A percentile compares a stretch with the other conserved stretches of the same genome.
Evolutionary conservation across 2,888 invertebrate genomes (phyloP).

Genomic region (Thalpophila matura): DNA sequence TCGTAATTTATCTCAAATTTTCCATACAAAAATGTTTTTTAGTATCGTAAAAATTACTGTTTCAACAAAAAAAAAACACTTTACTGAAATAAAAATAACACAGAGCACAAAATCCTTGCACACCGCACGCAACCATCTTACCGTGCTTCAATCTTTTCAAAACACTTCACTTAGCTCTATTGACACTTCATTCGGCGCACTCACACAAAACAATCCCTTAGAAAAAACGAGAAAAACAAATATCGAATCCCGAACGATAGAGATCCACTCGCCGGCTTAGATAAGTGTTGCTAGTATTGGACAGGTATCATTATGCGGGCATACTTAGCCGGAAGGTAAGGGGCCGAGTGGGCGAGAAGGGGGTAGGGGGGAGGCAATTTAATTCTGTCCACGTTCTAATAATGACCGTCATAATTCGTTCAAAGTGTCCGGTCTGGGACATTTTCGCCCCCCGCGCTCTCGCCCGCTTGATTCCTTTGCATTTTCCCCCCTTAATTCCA

Average conservation of each 20-base stretch:
- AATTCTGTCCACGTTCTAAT: slow-evolving; percentile 92
- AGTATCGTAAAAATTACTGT: not conserved
- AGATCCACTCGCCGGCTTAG: slow-evolving; percentile 73
- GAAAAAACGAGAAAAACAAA: slow-evolving; percentile 61
- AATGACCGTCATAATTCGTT: slow-evolving; percentile 92
- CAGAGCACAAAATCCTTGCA: slow-evolving; percentile 24
- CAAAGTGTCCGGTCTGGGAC: slow-evolving; percentile 91
- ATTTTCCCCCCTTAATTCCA: slow-evolving; percentile 89
- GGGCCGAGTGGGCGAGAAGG: slow-evolving; percentile 66
- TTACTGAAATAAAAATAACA: slow-evolving; percentile 3
- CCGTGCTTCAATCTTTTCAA: slow-evolving; percentile 50
- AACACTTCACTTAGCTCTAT: slow-evolving; percentile 59
- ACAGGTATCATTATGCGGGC: slow-evolving; percentile 90
- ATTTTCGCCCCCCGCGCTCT: slow-evolving; percentile 81
- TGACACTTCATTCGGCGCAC: slow-evolving; percentile 61
- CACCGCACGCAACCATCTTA: slow-evolving; percentile 35
- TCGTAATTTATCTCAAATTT: no score
- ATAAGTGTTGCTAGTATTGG: slow-evolving; percentile 86
- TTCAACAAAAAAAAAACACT: not conserved
- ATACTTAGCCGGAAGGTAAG: slow-evolving; percentile 87
- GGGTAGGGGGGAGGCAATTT: slow-evolving; percentile 89
- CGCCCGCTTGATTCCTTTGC: slow-evolving; percentile 88
- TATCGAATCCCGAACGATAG: slow-evolving; percentile 66
- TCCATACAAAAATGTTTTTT: not conserved
- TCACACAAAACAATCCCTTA: slow-evolving; percentile 58